These are phyloP conservation scores for Toxotes lorentzi DNA, from an alignment of 2,797 vertebrate genomes.

Conservation along the genomic window DNA sequence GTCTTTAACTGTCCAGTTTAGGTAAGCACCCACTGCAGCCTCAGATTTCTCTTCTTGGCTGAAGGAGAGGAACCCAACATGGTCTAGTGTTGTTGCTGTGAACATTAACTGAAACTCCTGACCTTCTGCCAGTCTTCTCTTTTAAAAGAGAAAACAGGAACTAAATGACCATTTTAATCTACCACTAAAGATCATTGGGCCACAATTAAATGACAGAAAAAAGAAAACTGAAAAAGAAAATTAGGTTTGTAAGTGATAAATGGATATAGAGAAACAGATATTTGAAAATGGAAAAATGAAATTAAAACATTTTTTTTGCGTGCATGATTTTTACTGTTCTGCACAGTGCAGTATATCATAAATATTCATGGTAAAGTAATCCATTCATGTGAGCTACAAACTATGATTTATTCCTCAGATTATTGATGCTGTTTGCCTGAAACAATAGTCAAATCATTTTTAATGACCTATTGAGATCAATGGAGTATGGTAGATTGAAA, in stretches of 20 bases:
- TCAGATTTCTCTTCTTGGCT: not conserved
- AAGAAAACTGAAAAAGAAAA: not conserved
- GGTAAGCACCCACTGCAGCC: not conserved
- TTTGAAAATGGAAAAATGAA: not conserved
- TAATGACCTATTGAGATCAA: constrained; percentile 32
- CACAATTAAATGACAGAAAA: too few species aligned
- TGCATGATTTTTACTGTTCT: not conserved
- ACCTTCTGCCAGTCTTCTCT: not conserved
- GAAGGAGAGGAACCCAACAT: not conserved
- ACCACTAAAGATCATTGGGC: not conserved
- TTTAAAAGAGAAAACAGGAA: not conserved
- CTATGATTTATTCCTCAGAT: constrained; percentile 6
- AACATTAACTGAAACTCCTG: too few species aligned
- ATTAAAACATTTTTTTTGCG: not conserved
- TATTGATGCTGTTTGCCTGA: constrained; percentile 15
- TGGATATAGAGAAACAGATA: not conserved
- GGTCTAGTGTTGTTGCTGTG: not conserved
- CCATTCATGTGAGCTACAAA: not conserved
- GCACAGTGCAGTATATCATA: not conserved
- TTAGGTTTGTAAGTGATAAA: not conserved
- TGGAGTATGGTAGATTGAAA: constrained; percentile 9
- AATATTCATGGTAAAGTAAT: not conserved
- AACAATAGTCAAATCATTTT: constrained; percentile 18
- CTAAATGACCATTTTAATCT: not conserved
- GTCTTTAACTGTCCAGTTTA: not conserved